These are phyloP conservation scores for Trogon melanurus DNA, from an alignment of 2,113 vertebrate species.

Conservation along the genomic window DNA sequence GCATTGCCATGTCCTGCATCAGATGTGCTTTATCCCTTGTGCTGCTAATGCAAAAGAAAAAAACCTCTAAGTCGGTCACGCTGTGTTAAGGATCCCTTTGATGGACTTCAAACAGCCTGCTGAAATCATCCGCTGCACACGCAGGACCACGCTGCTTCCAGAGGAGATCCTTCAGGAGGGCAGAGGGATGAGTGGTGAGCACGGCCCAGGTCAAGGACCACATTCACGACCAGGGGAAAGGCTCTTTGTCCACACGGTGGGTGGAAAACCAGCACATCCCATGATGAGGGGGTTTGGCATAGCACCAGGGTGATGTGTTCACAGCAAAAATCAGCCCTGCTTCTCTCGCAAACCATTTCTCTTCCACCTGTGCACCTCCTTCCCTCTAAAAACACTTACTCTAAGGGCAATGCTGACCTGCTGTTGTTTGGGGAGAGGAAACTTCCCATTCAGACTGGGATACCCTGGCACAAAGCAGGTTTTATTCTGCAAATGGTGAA, in stretches of 20 bases:
- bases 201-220: background rate
- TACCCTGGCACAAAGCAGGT: background rate
- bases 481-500: background rate
- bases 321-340: background rate
- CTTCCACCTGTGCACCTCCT: rapidly evolving
- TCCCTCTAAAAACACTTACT: background rate
- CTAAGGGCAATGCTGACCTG: background rate
- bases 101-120: background rate
- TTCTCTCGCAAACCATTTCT: background rate
- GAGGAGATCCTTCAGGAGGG: background rate
- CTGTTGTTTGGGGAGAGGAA: background rate
- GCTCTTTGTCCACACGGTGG: background rate
- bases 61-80: background rate
- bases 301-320: background rate
- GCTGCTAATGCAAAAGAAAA: background rate
- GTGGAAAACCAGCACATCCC: background rate
- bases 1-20: rapidly evolving
- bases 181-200: background rate
- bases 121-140: rapidly evolving
- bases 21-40: background rate
- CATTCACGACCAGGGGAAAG: background rate
- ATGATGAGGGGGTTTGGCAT: rapidly evolving
- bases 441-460: rapidly evolving
- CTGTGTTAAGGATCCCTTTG: background rate
- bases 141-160: background rate